phyloP scores from a whole-genome alignment of 2,888 invertebrate genomes.

The Tipula confusa region DNA sequence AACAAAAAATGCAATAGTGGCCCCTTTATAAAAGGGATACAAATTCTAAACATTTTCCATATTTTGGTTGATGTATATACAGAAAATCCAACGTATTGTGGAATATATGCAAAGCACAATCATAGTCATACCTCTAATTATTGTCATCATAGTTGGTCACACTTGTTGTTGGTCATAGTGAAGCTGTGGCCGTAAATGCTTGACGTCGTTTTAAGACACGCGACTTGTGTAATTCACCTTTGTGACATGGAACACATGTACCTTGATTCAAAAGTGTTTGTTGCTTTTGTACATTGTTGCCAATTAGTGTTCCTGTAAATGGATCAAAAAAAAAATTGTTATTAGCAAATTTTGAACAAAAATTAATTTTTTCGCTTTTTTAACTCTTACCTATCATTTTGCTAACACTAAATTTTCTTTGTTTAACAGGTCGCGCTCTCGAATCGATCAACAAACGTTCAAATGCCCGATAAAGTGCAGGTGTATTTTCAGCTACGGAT shows the following conservation, averaged over 20 bases:
- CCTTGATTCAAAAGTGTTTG: conserved; percentile 51
- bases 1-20: neutral
- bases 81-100: neutral
- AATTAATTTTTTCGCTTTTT: neutral
- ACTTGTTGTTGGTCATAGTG: conserved; percentile 58
- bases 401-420: conserved; percentile 70
- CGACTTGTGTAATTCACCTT: conserved; percentile 56
- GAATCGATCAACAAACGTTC: conserved; percentile 66
- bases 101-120: neutral
- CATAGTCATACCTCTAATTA: conserved; percentile 33
- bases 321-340: conserved; percentile 26
- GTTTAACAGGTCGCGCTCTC: conserved; percentile 56
- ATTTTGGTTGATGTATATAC: neutral
- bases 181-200: conserved; percentile 59
- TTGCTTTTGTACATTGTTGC: conserved; percentile 41
- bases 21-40: conserved; percentile 28
- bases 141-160: conserved; percentile 33
- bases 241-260: conserved; percentile 58
- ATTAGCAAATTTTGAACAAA: neutral
- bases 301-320: conserved; percentile 40
- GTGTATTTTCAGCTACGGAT: conserved; percentile 75
- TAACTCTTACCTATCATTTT: conserved; percentile 65
- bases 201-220: conserved; percentile 56
- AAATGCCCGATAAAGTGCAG: conserved; percentile 68
- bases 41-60: neutral